Base-by-base conservation (phyloP, 2,888 invertebrate genomes). In the Exephanes ischioxanthus region DNA sequence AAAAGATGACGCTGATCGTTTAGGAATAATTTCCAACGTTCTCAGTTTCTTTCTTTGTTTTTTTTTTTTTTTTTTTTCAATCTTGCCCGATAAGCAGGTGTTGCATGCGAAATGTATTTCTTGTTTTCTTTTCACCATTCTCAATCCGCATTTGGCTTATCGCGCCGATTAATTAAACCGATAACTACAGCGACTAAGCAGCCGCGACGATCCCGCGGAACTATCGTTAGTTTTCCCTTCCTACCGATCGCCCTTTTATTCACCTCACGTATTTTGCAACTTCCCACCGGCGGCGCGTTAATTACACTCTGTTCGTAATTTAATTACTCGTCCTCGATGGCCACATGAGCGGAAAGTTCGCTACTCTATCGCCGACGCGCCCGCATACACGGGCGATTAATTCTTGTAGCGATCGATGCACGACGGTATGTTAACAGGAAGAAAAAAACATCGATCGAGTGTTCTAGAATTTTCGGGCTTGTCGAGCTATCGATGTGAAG, bases 321-420 rank as follows among this genome's bases (percentile, higher is more conserved):
- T 73, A 85, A 85, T 85, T 82, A 80, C 80, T 68, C 72, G 85
- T 85, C 80, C 85, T 68, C 80, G 83, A 73, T 85, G 80, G 53
- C 51, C 67, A 77, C 71, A 16, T 72, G 61, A 30, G 80, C 83
- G 85, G 76, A 48, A 77, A 85, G 79, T 58, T 58, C 37, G 19
- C 19, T 14, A 26, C 19, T 37, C 30, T 30, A 48, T 61, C 33
- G 63, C 26, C 45, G 61, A 67, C 30, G 72, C 51, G 37, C 55
- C 37, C 26, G 37, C 63, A 37, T 51, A 6, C 16, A 61, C 11
- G 61, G 26, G 55, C 72, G 2, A 70, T 77, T n/a, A 45, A 22
- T 55, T 41, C 58, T 48, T 48, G 68, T 58, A 51, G 45, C 45
- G 45, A 78, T 83, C 51, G 70, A 72, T 61, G 55, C 5, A 55